These are phyloP conservation scores for Toxostoma redivivum DNA, from an alignment of 2,113 vertebrate species.

Conservation along the genomic window DNA sequence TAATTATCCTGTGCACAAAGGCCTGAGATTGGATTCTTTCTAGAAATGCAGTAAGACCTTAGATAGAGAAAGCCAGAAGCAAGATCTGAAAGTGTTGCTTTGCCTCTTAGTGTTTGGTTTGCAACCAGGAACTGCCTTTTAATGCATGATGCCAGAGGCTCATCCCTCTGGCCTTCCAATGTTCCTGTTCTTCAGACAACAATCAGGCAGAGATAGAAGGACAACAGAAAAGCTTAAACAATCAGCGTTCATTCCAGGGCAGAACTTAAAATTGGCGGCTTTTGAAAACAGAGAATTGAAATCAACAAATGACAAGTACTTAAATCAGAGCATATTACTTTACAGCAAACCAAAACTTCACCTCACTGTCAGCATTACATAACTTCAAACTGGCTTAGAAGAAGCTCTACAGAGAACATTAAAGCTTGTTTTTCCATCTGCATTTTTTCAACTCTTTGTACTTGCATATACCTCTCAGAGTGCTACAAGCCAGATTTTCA, in stretches of 20 bases:
- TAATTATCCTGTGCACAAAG: background rate
- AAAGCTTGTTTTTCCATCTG: background rate
- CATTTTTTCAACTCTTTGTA: background rate
- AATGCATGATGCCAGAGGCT: background rate
- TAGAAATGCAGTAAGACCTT: background rate
- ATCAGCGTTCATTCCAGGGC: background rate
- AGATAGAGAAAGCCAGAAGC: background rate
- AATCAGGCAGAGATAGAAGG: background rate
- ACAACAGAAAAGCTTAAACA: background rate
- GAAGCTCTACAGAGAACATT: background rate
- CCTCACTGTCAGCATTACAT: accelerated
- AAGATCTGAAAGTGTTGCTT: background rate
- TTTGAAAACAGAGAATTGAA: background rate
- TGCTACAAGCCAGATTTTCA: background rate
- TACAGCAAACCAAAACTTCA: background rate
- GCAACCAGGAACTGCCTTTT: background rate
- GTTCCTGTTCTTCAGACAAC: background rate
- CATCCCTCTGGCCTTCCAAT: background rate
- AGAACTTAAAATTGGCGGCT: background rate
- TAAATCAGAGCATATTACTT: background rate
- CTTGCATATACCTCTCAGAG: background rate
- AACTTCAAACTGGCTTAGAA: background rate
- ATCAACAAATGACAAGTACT: background rate
- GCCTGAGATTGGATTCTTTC: background rate
- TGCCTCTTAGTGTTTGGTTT: background rate